These are phyloP conservation scores for Watersipora subatra DNA, from an alignment of 1,140 invertebrate genomes.

Conservation along the genomic window DNA sequence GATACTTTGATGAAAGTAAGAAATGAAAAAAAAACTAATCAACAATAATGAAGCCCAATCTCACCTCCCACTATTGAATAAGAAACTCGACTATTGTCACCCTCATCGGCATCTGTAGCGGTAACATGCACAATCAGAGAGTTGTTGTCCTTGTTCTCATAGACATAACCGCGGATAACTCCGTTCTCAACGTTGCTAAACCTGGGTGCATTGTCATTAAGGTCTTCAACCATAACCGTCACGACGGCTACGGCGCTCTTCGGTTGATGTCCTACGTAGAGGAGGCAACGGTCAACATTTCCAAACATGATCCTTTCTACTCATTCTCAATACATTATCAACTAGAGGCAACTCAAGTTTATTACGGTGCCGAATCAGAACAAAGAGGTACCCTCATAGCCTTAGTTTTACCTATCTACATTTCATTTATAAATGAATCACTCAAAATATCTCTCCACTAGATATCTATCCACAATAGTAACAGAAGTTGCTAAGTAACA, in stretches of 20 bases:
- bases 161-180: slow-evolving; percentile 55
- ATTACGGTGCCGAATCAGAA: too few relatives aligned
- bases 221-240: slow-evolving; percentile 62
- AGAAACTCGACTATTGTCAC: slow-evolving; percentile 26
- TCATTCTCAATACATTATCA: slow-evolving; percentile 68
- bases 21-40: too few relatives aligned
- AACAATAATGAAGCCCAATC: too few relatives aligned
- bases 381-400: too few relatives aligned
- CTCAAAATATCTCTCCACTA: too few relatives aligned
- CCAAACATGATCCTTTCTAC: slow-evolving; percentile 59
- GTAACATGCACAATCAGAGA: slow-evolving; percentile 90
- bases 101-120: slow-evolving; percentile 76
- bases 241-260: slow-evolving; percentile 55
- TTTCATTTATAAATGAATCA: too few relatives aligned
- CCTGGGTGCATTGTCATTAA: slow-evolving; percentile 79
- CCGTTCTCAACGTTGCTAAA: slow-evolving; percentile 43
- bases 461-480: too few relatives aligned
- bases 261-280: slow-evolving; percentile 67
- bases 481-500: too few relatives aligned
- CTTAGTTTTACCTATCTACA: too few relatives aligned
- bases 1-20: too few relatives aligned
- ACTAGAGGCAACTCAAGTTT: too few relatives aligned
- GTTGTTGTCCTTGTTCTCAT: slow-evolving; percentile 65
- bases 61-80: slow-evolving; percentile 12
- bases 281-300: slow-evolving; percentile 70